Evolutionary conservation across 2,888 invertebrate genomes (phyloP).

Genomic region (Prosopocoilus inquinatus): DNA sequence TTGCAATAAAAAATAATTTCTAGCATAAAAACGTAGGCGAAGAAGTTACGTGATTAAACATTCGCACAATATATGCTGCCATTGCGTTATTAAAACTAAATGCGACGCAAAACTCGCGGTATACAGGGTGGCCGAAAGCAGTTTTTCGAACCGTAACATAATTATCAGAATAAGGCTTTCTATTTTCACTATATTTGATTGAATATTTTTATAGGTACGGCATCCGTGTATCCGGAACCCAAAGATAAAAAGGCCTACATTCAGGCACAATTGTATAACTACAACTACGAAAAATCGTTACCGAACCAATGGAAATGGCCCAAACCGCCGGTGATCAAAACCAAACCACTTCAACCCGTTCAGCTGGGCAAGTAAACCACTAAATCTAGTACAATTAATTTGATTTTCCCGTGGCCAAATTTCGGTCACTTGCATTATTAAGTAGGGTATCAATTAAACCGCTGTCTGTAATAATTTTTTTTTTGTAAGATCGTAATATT

Average conservation of each 20-base stretch:
- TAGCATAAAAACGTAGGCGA: no score
- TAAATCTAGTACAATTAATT: not conserved
- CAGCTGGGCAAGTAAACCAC: conserved; percentile 8
- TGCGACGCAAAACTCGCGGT: no score
- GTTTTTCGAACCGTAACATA: no score
- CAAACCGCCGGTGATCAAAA: conserved; percentile 40
- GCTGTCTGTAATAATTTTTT: no score
- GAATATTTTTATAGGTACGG: conserved; percentile 60
- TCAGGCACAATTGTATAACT: conserved; percentile 72
- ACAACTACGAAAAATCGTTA: conserved; percentile 75
- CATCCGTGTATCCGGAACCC: conserved; percentile 84
- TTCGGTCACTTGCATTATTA: not conserved
- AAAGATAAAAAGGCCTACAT: conserved; percentile 71
- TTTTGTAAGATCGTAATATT: not conserved
- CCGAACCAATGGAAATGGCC: conserved; percentile 68
- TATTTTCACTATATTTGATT: not conserved
- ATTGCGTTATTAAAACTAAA: no score
- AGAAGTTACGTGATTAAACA: no score
- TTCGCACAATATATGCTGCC: no score
- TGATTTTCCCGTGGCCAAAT: not conserved
- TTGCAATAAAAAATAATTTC: no score
- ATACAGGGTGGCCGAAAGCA: no score
- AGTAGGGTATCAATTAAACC: not conserved
- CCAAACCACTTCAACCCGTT: conserved; percentile 34
- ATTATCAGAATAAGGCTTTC: no score